phyloP scores from a whole-genome alignment of 2,113 vertebrate species.

The Myotis davidii region DNA sequence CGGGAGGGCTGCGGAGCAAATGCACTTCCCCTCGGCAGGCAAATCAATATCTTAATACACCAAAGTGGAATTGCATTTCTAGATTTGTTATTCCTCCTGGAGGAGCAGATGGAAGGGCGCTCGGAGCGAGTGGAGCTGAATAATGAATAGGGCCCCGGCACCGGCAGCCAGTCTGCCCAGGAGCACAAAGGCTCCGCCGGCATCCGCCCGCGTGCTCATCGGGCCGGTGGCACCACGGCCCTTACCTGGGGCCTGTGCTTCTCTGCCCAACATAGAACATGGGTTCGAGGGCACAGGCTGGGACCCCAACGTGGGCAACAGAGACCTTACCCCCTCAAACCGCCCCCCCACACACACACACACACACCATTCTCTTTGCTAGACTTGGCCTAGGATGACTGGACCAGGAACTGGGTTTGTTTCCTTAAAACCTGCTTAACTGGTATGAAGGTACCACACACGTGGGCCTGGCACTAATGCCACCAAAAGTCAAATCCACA shows the following conservation, averaged over 20 bases:
- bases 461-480: not conserved
- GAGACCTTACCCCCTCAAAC: not conserved
- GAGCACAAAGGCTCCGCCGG: constrained; percentile 79
- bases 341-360: too few species aligned
- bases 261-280: constrained; percentile 56
- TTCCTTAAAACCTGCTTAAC: constrained; percentile 4
- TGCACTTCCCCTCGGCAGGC: constrained; percentile 84
- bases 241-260: constrained; percentile 67
- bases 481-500: not conserved
- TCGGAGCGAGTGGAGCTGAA: constrained; percentile 80
- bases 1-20: constrained; percentile 78
- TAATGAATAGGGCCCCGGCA: constrained; percentile 82
- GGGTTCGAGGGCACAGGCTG: constrained; percentile 45
- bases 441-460: not conserved
- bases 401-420: not conserved
- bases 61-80: constrained; percentile 88
- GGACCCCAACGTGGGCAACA: not conserved
- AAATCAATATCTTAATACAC: constrained; percentile 88
- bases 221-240: constrained; percentile 67
- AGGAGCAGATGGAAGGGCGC: constrained; percentile 82
- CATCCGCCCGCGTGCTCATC: constrained; percentile 70
- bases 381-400: not conserved
- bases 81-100: constrained; percentile 84
- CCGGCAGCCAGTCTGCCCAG: constrained; percentile 73
- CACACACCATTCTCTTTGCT: not conserved